These are phyloP conservation scores for Notoglanidium macrostoma DNA, from an alignment of 2,797 vertebrate genomes.

Conservation along the genomic window DNA sequence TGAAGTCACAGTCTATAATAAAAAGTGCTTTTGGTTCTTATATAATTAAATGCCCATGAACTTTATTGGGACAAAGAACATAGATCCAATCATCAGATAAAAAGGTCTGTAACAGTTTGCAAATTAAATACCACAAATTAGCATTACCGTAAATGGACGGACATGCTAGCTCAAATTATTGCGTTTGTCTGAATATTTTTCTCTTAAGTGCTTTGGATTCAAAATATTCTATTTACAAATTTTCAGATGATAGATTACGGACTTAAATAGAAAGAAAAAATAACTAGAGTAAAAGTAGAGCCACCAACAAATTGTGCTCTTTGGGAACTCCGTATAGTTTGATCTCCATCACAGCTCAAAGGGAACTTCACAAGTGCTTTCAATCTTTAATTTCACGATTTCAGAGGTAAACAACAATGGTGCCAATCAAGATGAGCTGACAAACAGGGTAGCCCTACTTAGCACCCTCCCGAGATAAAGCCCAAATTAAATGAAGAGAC, in stretches of 20 bases:
- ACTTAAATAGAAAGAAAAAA: neutral
- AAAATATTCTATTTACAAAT: slow-evolving; percentile 3
- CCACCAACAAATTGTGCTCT: neutral
- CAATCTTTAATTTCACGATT: neutral
- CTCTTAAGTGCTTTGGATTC: slow-evolving; percentile 7
- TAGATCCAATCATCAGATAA: neutral
- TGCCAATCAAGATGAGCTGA: slow-evolving; percentile 41
- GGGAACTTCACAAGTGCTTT: slow-evolving; percentile 20
- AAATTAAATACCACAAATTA: neutral
- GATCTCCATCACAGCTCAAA: neutral
- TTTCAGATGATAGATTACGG: neutral
- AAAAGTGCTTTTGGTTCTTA: slow-evolving; percentile 30
- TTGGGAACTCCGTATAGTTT: neutral
- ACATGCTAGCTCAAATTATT: neutral
- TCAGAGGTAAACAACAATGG: slow-evolving; percentile 28
- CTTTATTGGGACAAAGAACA: neutral
- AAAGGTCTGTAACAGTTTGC: slow-evolving; percentile 6
- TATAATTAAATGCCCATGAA: neutral
- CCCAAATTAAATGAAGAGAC: slow-evolving; percentile 35
- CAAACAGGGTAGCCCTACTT: slow-evolving; percentile 32
- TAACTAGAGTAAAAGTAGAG: neutral
- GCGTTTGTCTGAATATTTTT: neutral
- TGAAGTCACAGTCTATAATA: neutral
- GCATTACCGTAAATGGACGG: neutral
- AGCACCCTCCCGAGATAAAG: slow-evolving; percentile 11